Evolutionary conservation across 2,888 invertebrate genomes (phyloP), one percentile per base, ranked within the genome.

Genomic region (Yponomeuta cagnagella): DNA sequence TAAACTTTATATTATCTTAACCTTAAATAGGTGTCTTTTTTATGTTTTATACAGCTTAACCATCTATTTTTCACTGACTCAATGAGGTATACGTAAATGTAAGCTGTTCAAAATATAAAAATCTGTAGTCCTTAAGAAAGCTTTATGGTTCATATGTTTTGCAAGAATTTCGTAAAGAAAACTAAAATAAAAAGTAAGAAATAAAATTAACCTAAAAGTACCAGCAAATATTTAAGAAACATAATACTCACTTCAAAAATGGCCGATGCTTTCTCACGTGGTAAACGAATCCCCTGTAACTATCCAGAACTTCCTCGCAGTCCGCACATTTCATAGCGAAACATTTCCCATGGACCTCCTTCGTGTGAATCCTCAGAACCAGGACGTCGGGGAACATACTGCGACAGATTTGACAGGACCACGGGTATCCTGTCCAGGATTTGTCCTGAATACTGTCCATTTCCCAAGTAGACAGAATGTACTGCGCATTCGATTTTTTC

Each of bases 221-320:
- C 23, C 23, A 23, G 23, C 23, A 23, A 23, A 23, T 23, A 23
- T 23, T 23, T 33, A 65, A 30, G 33, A 33, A 2, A 15, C 48
- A 68, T 48, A 64, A 43, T 64, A 70, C 69, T 65, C 52, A 93
- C 77, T 92, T 91, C 66, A 93, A 82, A 73, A 89, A 88, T 48
- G 87, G 86, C 75, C 92, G 86, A 78, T 94, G 94, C 33, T 89
- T 83, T 73, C 88, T 86, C 0, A 93, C 92, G 75, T 94, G 94
- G 10, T 89, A 87, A n/a, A 94, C 79, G 77, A 94, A 94, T 52
- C 92, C 91, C 74, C 88, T 88, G 79, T 93, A 93, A 77, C 93
- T 93, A 70, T 91, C 88, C 74, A 93, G 93, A 12, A 93, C 87
- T 85, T 93, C 94, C 58, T 92, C 91, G 75, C 94, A 94, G 76